Conservation (phyloP, 2,888 invertebrate species). For the Epistrophella euchroma region DNA sequence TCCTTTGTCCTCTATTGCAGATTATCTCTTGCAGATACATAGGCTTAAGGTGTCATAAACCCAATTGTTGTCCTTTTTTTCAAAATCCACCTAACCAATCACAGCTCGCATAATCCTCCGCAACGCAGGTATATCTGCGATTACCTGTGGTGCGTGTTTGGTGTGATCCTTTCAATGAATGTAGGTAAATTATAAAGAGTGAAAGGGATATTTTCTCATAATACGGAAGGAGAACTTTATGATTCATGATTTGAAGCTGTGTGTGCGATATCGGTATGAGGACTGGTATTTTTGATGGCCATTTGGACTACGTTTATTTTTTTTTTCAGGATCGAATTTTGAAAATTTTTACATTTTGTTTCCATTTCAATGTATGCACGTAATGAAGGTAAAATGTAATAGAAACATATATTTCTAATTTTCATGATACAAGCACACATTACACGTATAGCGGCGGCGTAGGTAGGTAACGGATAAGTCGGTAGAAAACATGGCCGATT, state of each 20-base stretch:
- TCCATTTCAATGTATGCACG: too few relatives aligned
- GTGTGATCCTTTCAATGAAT: background rate
- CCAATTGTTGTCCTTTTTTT: background rate
- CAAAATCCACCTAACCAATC: background rate
- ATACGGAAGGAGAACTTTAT: background rate
- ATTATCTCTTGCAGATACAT: background rate
- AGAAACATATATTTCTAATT: background rate
- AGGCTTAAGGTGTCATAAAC: slow-evolving; percentile 13
- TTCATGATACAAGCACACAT: too few relatives aligned
- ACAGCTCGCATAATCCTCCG: background rate
- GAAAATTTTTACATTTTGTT: too few relatives aligned
- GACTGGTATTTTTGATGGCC: background rate
- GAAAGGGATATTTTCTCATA: background rate
- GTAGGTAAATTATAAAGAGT: background rate
- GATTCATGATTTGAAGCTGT: background rate
- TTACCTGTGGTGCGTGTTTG: slow-evolving; percentile 1
- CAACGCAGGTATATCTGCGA: background rate
- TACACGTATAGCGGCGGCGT: too few relatives aligned
- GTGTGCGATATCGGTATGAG: background rate
- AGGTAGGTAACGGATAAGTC: too few relatives aligned
- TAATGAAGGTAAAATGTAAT: background rate
- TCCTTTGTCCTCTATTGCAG: background rate
- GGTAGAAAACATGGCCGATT: too few relatives aligned
- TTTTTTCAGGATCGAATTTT: too few relatives aligned
- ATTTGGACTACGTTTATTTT: background rate